These are phyloP conservation scores for Drosophila grimshawi DNA, from an alignment of 1,140 invertebrate species.

Conservation along the genomic window DNA sequence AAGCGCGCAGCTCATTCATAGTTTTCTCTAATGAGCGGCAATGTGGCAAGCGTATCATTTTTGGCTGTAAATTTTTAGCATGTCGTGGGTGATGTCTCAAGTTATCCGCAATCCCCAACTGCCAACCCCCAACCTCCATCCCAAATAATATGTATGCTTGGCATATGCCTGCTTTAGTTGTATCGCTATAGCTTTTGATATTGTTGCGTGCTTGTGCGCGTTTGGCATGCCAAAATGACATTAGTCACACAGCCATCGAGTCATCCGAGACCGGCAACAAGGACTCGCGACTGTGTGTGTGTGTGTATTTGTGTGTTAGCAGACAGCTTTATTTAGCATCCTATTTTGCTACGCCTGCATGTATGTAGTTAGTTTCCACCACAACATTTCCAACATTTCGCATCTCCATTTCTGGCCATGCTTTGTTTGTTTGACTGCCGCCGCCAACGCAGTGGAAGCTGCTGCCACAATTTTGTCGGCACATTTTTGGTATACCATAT, in stretches of 20 bases:
- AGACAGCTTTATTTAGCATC: slow-evolving; percentile 51
- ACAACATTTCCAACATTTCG: slow-evolving; percentile 14
- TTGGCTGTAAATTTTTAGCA: slow-evolving; percentile 53
- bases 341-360: slow-evolving; percentile 11
- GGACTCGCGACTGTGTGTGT: not conserved
- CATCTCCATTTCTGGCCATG: slow-evolving; percentile 19
- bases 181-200: slow-evolving; percentile 44
- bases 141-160: slow-evolving; percentile 33
- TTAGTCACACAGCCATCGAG: slow-evolving; percentile 61
- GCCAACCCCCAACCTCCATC: not conserved
- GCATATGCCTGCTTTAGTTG: slow-evolving; percentile 28
- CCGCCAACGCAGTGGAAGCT: slow-evolving; percentile 6
- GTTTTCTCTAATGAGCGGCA: slow-evolving; percentile 71
- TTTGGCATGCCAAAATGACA: slow-evolving; percentile 78
- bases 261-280: slow-evolving; percentile 8
- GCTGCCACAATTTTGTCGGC: slow-evolving; percentile 46
- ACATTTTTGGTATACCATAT: slow-evolving; percentile 63
- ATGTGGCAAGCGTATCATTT: slow-evolving; percentile 64
- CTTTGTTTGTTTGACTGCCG: slow-evolving; percentile 34
- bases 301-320: slow-evolving; percentile 11
- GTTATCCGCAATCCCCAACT: not conserved
- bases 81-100: slow-evolving; percentile 57
- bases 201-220: slow-evolving; percentile 63
- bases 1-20: slow-evolving; percentile 20
- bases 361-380: slow-evolving; percentile 19